Base-by-base conservation (phyloP, 2,797 vertebrate species). In the Typhlichthys subterraneus region DNA sequence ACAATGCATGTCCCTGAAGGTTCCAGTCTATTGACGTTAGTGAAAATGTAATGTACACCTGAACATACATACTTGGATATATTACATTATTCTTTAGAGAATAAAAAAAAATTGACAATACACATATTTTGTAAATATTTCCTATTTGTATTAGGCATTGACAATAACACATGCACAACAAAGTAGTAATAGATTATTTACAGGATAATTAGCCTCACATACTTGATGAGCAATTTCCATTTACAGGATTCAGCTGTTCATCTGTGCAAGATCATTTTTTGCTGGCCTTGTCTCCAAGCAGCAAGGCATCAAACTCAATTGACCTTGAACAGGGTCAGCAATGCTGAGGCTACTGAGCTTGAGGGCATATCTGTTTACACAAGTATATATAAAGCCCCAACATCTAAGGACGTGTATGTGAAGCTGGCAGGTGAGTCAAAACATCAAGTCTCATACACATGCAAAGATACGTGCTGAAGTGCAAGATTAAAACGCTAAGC, bases 291-390 rank as follows among this genome's bases (percentile, higher is more conserved):
- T 54, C 61, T 81, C 65, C 45, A 51, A 58, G 67, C 68, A 49
- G 83, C 73, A 66, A 69, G 76, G 69, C 55, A 15, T 76, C 67
- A 14, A 59, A 58, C 59, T 81, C 76, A 91, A 89, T 82, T 57
- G 54, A 83, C 79, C 77, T 10, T 85, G 64, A 88, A 48, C 50
- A 54, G 51, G 61, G 53, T 87, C 76, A 82, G 86, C 88, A 87
- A 65, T 76, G 59, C 23, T 42, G 58, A 68, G 61, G 61, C 23
- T 58, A 46, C 53, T 49, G 56, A 58, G 33, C 4, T 29, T 29
- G 4, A 29, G 63, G 55, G 56, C 63, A 47, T 19, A 63, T 71
- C 33, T 55, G 63, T 71, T 60, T 58, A 33, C 70, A 23, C 10
- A 50, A 56, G 50, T 11, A 47, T 7, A 46, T 51, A 14, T 10